phyloP scores from a whole-genome alignment of 2,888 invertebrate genomes.

The Acrocyrtus sp. region DNA sequence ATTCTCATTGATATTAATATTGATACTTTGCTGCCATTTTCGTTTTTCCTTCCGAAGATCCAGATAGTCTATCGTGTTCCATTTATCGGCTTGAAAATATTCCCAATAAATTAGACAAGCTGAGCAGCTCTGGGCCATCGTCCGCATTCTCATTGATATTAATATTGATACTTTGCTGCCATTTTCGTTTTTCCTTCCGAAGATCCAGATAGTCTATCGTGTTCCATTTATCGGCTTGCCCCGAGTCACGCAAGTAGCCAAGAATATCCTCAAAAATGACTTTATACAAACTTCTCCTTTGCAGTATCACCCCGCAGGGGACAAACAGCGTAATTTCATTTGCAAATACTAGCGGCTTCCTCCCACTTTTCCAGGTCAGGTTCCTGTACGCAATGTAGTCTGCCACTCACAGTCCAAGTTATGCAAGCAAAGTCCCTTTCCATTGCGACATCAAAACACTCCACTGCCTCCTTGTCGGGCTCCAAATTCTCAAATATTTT shows the following conservation, averaged over 20 bases:
- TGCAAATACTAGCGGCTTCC: constrained; percentile 35
- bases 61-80: constrained; percentile 8
- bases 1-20: too few relatives aligned
- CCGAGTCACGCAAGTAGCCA: constrained; percentile 9
- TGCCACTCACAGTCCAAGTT: constrained; percentile 31
- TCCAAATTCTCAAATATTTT: constrained; percentile 15
- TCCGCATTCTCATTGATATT: too few relatives aligned
- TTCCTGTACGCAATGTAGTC: constrained; percentile 37
- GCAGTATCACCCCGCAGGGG: constrained; percentile 24
- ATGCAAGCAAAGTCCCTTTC: constrained; percentile 35
- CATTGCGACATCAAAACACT: constrained; percentile 31
- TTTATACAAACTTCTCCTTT: not conserved
- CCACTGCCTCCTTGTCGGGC: constrained; percentile 28
- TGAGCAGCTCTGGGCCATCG: not conserved
- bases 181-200: not conserved
- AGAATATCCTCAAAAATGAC: constrained; percentile 7
- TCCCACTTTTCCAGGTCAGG: constrained; percentile 21
- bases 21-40: too few relatives aligned
- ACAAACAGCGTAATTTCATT: constrained; percentile 31
- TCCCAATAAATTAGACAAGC: not conserved
- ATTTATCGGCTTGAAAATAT: constrained; percentile 13
- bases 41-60: constrained; percentile 8
- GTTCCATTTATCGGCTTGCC: constrained; percentile 10
- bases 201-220: constrained; percentile 12
- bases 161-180: too few relatives aligned